Conservation (phyloP, 2,888 invertebrate genomes). For the Maniola hyperantus region DNA sequence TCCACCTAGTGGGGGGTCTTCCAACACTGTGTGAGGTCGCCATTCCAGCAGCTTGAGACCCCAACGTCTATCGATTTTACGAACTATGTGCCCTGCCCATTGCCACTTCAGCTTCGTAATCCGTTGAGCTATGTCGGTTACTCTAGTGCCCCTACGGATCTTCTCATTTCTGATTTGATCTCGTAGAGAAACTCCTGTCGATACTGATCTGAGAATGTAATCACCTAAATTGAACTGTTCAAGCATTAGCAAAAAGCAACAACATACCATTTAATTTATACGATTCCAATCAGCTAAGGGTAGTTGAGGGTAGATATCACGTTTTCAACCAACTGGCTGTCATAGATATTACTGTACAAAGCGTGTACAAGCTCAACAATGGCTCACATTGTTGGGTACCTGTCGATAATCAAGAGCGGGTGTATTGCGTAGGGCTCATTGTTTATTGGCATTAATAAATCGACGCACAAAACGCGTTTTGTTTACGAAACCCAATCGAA, state of each 20-base stretch:
- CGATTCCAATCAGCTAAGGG: slow-evolving; percentile 14
- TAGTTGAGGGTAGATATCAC: slow-evolving; percentile 6
- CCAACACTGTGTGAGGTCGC: too few relatives aligned
- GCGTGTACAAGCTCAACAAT: slow-evolving; percentile 14
- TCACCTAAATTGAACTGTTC: neutral
- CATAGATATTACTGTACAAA: slow-evolving; percentile 19
- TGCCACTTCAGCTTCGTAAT: too few relatives aligned
- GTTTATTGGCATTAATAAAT: slow-evolving; percentile 65
- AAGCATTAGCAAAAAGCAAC: neutral
- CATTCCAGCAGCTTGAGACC: too few relatives aligned
- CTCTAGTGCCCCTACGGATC: too few relatives aligned
- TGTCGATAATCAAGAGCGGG: slow-evolving; percentile 51
- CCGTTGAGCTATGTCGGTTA: too few relatives aligned
- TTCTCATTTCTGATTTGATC: too few relatives aligned
- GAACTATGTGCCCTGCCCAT: too few relatives aligned
- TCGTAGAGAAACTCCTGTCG: too few relatives aligned
- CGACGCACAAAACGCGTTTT: slow-evolving; percentile 69
- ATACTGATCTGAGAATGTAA: neutral
- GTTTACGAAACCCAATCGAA: slow-evolving; percentile 74
- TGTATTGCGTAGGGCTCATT: slow-evolving; percentile 46
- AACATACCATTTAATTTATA: neutral
- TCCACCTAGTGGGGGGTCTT: too few relatives aligned
- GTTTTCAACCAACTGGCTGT: slow-evolving; percentile 22
- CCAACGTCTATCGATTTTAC: too few relatives aligned
- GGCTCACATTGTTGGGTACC: slow-evolving; percentile 45